Evolutionary conservation across 2,797 vertebrate genomes (phyloP), one percentile per base, ranked within the genome.

Genomic region (Linurgus olivaceus): DNA sequence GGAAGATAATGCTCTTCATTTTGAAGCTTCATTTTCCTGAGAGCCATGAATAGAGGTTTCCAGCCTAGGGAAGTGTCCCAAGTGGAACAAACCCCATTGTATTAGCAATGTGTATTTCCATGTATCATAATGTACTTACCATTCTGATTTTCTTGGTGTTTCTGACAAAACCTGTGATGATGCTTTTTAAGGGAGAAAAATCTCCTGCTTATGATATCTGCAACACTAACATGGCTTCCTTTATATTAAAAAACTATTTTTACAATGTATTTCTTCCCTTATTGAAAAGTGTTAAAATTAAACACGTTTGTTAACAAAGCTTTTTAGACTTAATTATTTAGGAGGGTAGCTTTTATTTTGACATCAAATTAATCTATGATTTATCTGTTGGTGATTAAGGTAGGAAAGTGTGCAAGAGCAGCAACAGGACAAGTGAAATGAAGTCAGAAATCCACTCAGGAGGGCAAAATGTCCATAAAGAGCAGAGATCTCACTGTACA

Each of bases 241-340:
- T 66, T 42, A 13, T 44, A 26, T 29, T 54, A 35, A 59, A 51
- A 77, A 72, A 17, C 6, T 17, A 6, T 29, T 90, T 80, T 77
- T 29, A 17, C 25, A 18, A 5, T 0, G 0, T 28, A 20, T 35
- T 58, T 40, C 14, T 83, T 54, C 21, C 9, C 6, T 68, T 31
- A 24, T 1, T 65, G 45, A 51, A 45, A 57, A 58, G 13, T 20
- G 2, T 23, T 38, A 45, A 45, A 10, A 51, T 58, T 6, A 23
- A 71, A 11, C 17, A 24, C n/a, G n/a, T 66, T 54, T 45, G 11
- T 66, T 90, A 52, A 26, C 50, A 38, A 48, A 48, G 8, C 24
- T 47, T 50, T 67, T 58, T 28, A n/a, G 14, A 35, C 37, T n/a
- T 45, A 54, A 28, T 94, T 0, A 10, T 57, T 70, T 67, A 58